Evolutionary conservation across 2,797 vertebrate genomes (phyloP).

Genomic region (Falco naumanni): DNA sequence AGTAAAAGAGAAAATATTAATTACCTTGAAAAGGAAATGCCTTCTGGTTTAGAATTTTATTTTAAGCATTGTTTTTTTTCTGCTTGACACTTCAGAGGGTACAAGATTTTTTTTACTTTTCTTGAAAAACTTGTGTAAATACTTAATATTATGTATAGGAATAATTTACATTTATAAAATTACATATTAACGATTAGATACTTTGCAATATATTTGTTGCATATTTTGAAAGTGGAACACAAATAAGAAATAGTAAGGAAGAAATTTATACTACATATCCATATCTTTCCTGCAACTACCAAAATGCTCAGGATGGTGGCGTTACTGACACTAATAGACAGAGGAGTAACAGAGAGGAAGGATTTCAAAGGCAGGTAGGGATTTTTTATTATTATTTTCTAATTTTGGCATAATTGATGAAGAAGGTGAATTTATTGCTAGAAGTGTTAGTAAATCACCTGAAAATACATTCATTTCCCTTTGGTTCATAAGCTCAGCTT

Average conservation of each 20-base stretch:
- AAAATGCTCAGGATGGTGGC: not conserved
- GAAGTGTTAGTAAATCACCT: not conserved
- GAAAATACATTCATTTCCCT: not conserved
- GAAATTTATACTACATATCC: not conserved
- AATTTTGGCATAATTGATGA: not conserved
- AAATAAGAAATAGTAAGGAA: not conserved
- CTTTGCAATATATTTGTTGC: not conserved
- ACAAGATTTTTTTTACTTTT: fast-evolving
- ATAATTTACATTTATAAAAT: not conserved
- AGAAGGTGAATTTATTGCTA: not conserved
- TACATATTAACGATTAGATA: not conserved
- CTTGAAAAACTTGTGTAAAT: not conserved
- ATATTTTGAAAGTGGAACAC: not conserved
- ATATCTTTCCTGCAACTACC: not conserved
- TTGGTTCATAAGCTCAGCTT: not conserved
- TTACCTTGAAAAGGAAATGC: not conserved
- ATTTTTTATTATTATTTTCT: no score
- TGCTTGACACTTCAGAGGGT: not conserved
- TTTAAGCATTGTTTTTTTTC: not conserved
- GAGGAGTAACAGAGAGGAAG: not conserved
- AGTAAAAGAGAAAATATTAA: not conserved
- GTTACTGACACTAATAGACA: not conserved
- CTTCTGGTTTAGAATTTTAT: not conserved
- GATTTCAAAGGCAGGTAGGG: not conserved
- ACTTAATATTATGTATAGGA: not conserved